Evolutionary conservation across 2,888 invertebrate species (phyloP).

Genomic region (Schizotus pectinicornis): DNA sequence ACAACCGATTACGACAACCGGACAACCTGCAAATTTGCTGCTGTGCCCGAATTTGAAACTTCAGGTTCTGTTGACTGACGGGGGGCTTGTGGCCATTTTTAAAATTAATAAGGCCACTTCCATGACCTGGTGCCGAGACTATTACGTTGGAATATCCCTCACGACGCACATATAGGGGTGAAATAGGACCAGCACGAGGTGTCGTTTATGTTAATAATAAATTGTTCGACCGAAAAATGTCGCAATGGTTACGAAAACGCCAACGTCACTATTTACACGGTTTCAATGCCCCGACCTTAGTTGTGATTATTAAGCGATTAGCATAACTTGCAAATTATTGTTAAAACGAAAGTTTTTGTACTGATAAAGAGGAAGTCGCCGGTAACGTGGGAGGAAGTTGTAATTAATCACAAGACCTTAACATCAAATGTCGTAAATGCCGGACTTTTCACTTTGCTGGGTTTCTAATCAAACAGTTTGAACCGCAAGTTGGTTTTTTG

Average conservation of each 20-base stretch:
- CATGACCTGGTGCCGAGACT: slow-evolving; percentile 9
- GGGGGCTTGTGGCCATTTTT: not conserved
- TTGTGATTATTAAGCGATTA: slow-evolving; percentile 7
- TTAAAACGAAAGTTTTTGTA: slow-evolving; percentile 14
- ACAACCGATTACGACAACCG: slow-evolving; percentile 3
- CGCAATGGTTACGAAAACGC: too few relatives aligned
- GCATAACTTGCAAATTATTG: slow-evolving; percentile 9
- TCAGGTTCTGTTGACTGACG: too few relatives aligned
- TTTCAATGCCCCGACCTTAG: slow-evolving; percentile 22
- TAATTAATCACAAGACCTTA: slow-evolving; percentile 17
- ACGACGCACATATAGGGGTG: slow-evolving; percentile 16
- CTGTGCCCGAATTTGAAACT: too few relatives aligned
- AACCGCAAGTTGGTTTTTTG: too few relatives aligned
- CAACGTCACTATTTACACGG: slow-evolving; percentile 1
- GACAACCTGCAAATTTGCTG: too few relatives aligned
- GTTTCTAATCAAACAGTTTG: slow-evolving; percentile 6
- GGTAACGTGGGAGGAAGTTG: slow-evolving; percentile 13
- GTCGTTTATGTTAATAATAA: slow-evolving; percentile 21
- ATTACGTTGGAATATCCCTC: slow-evolving; percentile 1
- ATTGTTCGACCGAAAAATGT: slow-evolving; percentile 20
- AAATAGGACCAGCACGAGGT: slow-evolving; percentile 19
- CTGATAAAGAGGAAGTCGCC: slow-evolving; percentile 19
- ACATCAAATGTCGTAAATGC: slow-evolving; percentile 13
- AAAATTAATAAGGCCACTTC: slow-evolving; percentile 23
- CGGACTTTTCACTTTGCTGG: slow-evolving; percentile 9